A percentile compares a stretch with the other conserved stretches of the same genome.
Conservation (phyloP, 2,113 vertebrate species). For the Verasper variegatus region DNA sequence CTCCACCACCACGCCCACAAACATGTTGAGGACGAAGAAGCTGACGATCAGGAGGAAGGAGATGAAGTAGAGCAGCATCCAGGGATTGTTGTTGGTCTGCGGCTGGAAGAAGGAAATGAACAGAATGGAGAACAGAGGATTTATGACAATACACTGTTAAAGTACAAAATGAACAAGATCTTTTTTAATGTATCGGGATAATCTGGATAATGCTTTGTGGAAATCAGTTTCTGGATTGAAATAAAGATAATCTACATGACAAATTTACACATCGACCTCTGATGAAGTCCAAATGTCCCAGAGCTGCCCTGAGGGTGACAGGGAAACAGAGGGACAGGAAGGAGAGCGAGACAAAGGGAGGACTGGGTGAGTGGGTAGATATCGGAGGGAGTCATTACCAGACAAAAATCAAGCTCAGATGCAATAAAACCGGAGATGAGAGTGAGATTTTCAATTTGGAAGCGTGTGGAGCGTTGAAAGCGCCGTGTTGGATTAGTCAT, state of each 20-base stretch:
- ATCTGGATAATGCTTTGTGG: too few species aligned
- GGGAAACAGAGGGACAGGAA: neutral
- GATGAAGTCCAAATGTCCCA: too few species aligned
- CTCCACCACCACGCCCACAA: slow-evolving; percentile 98
- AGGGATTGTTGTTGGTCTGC: slow-evolving; percentile 93
- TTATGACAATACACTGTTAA: too few species aligned
- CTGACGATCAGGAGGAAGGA: slow-evolving; percentile 99
- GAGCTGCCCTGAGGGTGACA: too few species aligned
- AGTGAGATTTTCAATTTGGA: slow-evolving; percentile 51
- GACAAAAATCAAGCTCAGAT: slow-evolving; percentile 17
- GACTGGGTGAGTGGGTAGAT: slow-evolving; percentile 6
- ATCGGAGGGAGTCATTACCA: slow-evolving; percentile 33
- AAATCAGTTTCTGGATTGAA: too few species aligned
- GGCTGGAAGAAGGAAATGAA: slow-evolving; percentile 81
- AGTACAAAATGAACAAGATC: too few species aligned
- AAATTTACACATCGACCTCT: too few species aligned
- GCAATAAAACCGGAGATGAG: slow-evolving; percentile 45
- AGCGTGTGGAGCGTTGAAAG: slow-evolving; percentile 36
- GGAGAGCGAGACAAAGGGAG: neutral
- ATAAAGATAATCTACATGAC: too few species aligned
- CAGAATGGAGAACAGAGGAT: neutral
- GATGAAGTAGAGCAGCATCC: slow-evolving; percentile 99
- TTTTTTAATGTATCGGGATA: too few species aligned
- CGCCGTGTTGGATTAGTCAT: slow-evolving; percentile 46
- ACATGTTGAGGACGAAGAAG: slow-evolving; percentile 99